Evolutionary conservation across 2,888 invertebrate species (phyloP).

Genomic region (Eutolmus rufibarbis): DNA sequence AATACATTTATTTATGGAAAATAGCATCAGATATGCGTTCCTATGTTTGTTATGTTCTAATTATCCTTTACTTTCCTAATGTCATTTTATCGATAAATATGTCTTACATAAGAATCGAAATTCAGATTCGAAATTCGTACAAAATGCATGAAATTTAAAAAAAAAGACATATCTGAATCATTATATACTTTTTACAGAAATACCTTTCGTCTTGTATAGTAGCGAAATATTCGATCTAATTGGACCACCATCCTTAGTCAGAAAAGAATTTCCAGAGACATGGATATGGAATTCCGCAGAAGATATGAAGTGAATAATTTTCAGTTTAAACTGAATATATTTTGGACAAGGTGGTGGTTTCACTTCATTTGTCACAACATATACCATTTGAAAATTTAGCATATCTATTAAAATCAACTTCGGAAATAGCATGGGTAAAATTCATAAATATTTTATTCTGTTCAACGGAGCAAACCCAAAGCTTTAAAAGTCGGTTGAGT

Average conservation of each 20-base stretch:
- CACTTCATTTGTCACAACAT: neutral
- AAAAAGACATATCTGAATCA: neutral
- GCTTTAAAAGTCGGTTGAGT: neutral
- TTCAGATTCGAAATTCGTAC: neutral
- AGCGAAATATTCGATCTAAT: neutral
- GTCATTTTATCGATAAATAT: neutral
- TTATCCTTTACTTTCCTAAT: neutral
- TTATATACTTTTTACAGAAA: neutral
- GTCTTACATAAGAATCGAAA: neutral
- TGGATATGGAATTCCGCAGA: neutral
- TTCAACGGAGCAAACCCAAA: too few species aligned
- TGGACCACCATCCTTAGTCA: neutral
- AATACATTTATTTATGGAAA: too few species aligned
- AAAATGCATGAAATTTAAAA: neutral
- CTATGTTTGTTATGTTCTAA: neutral
- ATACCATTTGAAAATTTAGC: neutral
- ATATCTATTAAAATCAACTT: neutral
- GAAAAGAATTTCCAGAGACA: neutral
- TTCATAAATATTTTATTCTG: too few species aligned
- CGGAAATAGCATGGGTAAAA: neutral
- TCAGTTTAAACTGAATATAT: neutral
- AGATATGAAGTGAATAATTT: neutral
- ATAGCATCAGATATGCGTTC: neutral
- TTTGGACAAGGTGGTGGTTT: neutral
- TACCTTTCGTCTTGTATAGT: neutral